phyloP scores from a whole-genome alignment of 2,113 vertebrate species.

The Bufo bufo region DNA sequence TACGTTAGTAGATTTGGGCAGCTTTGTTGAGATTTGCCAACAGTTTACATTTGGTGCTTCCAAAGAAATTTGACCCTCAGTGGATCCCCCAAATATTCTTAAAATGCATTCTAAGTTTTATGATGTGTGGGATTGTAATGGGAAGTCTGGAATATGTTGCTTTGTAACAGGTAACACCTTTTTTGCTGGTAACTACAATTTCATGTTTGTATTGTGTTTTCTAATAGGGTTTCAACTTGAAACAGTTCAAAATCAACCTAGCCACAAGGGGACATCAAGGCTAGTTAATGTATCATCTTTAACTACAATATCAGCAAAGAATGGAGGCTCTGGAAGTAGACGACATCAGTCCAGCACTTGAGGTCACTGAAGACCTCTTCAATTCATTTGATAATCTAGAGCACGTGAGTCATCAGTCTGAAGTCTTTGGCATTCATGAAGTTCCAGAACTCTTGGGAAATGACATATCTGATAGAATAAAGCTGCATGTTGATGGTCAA shows the following conservation, averaged over 20 bases:
- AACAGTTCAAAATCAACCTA: conserved; percentile 1
- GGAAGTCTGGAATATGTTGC: neutral
- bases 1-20: no score
- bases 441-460: conserved; percentile 79
- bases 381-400: conserved; percentile 82
- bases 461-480: conserved; percentile 67
- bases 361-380: conserved; percentile 95
- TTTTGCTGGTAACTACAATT: neutral
- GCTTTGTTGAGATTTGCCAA: no score
- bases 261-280: neutral
- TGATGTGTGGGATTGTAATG: neutral
- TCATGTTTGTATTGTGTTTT: neutral
- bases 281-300: conserved; percentile 51
- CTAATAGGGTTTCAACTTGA: neutral
- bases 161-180: neutral
- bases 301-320: conserved; percentile 21
- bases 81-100: no score
- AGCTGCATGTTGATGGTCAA: conserved; percentile 71
- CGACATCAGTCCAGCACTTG: conserved; percentile 94
- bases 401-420: conserved; percentile 73
- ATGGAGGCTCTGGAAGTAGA: conserved; percentile 93
- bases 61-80: no score
- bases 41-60: no score
- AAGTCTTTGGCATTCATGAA: conserved; percentile 79
- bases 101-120: neutral